Base-by-base conservation (phyloP, 2,888 invertebrate species). In the Ormyrus labotus region DNA sequence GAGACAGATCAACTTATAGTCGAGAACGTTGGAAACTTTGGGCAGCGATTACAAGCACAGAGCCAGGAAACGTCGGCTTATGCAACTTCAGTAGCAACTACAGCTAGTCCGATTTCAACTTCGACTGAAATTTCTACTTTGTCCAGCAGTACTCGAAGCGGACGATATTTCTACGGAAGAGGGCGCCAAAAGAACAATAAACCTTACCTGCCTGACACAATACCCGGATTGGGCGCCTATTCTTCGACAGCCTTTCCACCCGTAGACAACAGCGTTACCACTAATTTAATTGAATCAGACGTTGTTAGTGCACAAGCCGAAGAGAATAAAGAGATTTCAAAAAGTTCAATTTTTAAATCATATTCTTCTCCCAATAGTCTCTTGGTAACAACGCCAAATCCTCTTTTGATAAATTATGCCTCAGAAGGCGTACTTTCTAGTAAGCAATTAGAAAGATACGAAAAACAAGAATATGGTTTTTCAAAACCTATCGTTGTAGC, bases 401-500 rank as follows among this genome's bases (percentile, higher is more conserved):
- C 82, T 19, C 11, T 69, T 4, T 19, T 73, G 8, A 77, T 58
- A 57, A 78, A 81, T 75, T 81, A 78, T 48, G 57, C 51, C n/a
- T 51, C 81, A 4, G 60, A 78, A 7, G 53, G 55, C 5, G 13
- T 65, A 2, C 60, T 71, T 10, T 70, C 69, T 11, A 72, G 58
- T 11, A 10, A 34, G 4, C 34, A 34, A 34, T 48, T 58, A 5
- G 10, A 11, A 7, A n/a, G 50, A 63, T 11, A 10, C n/a, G 61
- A 74, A 10, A 67, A 65, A 7, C 77, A 58, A 72, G 78, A 75
- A 10, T 71, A 75, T 5, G 76, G 70, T 0, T 87, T 89, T 53
- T 84, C 85, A 0, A 87, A 86, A 11, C 90, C 90, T 7, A 90
- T 90, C 13, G 85, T 90, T 0, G 90, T 90, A 0, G 86, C 88